Evolutionary conservation across 2,888 invertebrate species (phyloP).

Genomic region (Tetragonisca angustula): DNA sequence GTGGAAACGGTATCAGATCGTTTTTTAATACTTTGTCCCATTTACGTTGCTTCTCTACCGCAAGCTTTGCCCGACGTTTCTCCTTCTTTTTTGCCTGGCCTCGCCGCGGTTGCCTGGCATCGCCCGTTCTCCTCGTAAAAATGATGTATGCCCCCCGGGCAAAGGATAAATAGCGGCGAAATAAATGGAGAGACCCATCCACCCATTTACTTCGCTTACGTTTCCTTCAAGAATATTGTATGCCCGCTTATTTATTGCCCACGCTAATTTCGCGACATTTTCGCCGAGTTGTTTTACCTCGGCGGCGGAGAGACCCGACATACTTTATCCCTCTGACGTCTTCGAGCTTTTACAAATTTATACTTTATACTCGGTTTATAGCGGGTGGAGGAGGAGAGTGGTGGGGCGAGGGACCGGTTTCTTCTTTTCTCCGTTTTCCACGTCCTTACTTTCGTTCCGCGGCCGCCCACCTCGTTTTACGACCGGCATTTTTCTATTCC

Average conservation of each 20-base stretch:
- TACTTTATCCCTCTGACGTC: slow-evolving; percentile 7
- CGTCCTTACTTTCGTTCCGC: background rate
- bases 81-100: slow-evolving; percentile 28
- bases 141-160: slow-evolving; percentile 72
- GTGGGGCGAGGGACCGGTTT: background rate
- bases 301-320: background rate
- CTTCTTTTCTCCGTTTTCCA: background rate
- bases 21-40: slow-evolving; percentile 32
- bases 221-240: slow-evolving; percentile 60
- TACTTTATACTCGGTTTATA: slow-evolving; percentile 9
- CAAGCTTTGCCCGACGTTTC: slow-evolving; percentile 20
- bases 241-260: slow-evolving; percentile 57
- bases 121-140: slow-evolving; percentile 70
- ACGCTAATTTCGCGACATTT: slow-evolving; percentile 59
- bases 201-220: slow-evolving; percentile 52
- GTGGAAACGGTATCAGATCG: slow-evolving; percentile 17
- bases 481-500: slow-evolving; percentile 37
- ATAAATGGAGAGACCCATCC: slow-evolving; percentile 57
- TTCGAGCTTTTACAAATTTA: slow-evolving; percentile 44
- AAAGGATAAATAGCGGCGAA: slow-evolving; percentile 73
- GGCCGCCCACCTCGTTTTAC: slow-evolving; percentile 9
- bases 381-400: background rate
- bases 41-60: slow-evolving; percentile 34
- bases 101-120: slow-evolving; percentile 21
- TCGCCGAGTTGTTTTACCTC: background rate